Conservation (phyloP, 2,797 vertebrate genomes). For the Stomatorhinus walkeri region DNA sequence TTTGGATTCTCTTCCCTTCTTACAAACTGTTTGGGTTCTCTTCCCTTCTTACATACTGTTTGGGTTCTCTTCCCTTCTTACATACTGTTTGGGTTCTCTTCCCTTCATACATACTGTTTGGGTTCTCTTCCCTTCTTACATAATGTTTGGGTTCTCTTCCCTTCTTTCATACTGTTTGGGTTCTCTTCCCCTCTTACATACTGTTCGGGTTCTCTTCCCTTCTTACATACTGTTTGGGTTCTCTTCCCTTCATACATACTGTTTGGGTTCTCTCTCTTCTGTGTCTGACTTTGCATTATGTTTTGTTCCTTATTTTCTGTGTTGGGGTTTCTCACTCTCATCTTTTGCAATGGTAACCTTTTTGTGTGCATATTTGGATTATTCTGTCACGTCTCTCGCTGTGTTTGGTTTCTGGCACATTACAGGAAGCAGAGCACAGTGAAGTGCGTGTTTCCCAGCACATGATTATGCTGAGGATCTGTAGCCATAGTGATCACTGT, state of each 20-base stretch:
- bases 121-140: not conserved
- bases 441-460: not conserved
- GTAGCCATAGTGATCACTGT: not conserved
- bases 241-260: too few relatives aligned
- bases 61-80: not conserved
- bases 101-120: not conserved
- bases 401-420: not conserved
- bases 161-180: not conserved
- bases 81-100: not conserved
- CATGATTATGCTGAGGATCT: not conserved
- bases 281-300: not conserved
- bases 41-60: not conserved
- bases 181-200: not conserved
- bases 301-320: not conserved
- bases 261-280: not conserved
- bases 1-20: not conserved
- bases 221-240: not conserved
- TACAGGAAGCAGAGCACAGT: not conserved
- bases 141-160: not conserved
- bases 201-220: too few relatives aligned
- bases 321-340: not conserved
- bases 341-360: not conserved
- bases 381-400: not conserved
- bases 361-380: not conserved
- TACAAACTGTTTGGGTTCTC: not conserved